Percentiles rank a stretch among this genome's conserved stretches.
These are phyloP conservation scores for Streblospio benedicti DNA, from an alignment of 1,140 invertebrate species.

Conservation along the genomic window DNA sequence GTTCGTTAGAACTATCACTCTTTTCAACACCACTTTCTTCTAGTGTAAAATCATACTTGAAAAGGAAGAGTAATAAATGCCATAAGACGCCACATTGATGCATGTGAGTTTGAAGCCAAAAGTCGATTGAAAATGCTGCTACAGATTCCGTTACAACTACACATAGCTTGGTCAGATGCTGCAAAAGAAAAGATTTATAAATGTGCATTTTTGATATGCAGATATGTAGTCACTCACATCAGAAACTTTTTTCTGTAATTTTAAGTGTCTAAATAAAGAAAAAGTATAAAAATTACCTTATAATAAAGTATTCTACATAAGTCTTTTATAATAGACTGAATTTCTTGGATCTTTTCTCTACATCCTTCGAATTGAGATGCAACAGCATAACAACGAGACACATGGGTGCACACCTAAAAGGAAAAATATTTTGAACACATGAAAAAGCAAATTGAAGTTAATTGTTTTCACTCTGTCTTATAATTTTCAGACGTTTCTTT, in stretches of 20 bases:
- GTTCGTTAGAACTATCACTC: constrained; percentile 72
- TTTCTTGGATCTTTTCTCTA: constrained; percentile 69
- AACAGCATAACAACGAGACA: constrained; percentile 84
- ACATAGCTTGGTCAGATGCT: constrained; percentile 72
- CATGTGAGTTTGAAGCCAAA: constrained; percentile 76
- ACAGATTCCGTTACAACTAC: constrained; percentile 76
- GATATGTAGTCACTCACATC: too few species aligned
- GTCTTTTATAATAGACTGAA: constrained; percentile 77
- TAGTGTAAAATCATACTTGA: constrained; percentile 94
- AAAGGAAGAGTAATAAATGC: constrained; percentile 82
- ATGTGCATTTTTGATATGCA: neutral
- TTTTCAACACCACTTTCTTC: constrained; percentile 90
- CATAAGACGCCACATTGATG: constrained; percentile 86
- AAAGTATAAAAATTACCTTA: constrained; percentile 55
- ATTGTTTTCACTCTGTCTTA: neutral
- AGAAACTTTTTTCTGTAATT: neutral
- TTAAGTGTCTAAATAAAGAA: neutral
- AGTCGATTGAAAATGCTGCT: constrained; percentile 69
- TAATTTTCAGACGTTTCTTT: neutral
- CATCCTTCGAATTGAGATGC: constrained; percentile 89
- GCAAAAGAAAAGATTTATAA: constrained; percentile 19
- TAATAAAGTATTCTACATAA: constrained; percentile 82
- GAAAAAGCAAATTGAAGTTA: neutral
- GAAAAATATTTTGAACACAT: neutral
- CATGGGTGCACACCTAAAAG: constrained; percentile 76